Evolutionary conservation across 2,797 vertebrate species (phyloP).

Genomic region (Heteromormyrus szaboi): DNA sequence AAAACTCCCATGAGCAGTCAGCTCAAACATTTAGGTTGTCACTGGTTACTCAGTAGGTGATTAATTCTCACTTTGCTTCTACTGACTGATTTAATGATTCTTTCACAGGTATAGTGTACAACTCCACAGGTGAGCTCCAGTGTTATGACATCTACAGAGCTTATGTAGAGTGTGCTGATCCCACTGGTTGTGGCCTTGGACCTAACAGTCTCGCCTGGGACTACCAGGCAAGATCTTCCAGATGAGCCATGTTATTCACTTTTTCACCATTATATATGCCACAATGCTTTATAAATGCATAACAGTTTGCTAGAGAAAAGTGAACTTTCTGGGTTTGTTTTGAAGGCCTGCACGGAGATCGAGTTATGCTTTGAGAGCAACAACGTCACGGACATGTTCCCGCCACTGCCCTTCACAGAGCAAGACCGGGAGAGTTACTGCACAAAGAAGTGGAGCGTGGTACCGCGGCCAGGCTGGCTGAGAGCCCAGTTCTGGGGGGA

Average conservation of each 20-base stretch:
- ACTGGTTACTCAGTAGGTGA: not conserved
- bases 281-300: not conserved
- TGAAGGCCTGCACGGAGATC: conserved; percentile 78
- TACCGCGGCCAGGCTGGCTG: conserved; percentile 71
- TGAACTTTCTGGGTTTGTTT: not conserved
- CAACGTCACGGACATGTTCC: conserved; percentile 86
- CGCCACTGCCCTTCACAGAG: conserved; percentile 68
- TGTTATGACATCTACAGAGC: conserved; percentile 74
- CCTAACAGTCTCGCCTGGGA: conserved; percentile 80
- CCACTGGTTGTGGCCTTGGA: conserved; percentile 80
- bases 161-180: conserved; percentile 77
- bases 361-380: conserved; percentile 79
- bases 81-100: not conserved
- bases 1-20: not conserved
- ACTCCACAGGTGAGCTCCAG: conserved; percentile 57
- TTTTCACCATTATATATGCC: not conserved
- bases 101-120: conserved; percentile 77
- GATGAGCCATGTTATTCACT: not conserved
- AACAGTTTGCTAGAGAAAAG: not conserved
- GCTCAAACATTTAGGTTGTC: not conserved
- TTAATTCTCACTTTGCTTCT: not conserved
- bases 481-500: conserved; percentile 73
- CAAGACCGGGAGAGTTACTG: conserved; percentile 68
- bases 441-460: conserved; percentile 68
- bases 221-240: conserved; percentile 72